phyloP scores from a whole-genome alignment of 2,113 vertebrate species.

The Gracilinanus agilis region DNA sequence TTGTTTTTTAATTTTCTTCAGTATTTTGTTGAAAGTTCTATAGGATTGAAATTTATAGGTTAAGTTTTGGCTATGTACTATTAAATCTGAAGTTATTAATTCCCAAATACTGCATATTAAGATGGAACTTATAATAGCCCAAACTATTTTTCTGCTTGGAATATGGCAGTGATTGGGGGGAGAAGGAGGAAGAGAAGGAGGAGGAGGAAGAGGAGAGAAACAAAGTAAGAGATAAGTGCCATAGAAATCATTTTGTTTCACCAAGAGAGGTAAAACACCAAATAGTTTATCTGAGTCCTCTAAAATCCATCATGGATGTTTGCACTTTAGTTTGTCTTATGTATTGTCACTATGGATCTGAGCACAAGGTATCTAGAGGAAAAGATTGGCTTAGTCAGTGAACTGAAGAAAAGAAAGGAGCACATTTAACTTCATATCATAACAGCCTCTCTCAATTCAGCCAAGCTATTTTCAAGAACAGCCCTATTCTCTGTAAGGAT shows the following conservation, averaged over 20 bases:
- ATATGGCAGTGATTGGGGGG: neutral
- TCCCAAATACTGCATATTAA: neutral
- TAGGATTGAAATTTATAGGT: slow-evolving; percentile 22
- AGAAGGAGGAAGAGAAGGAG: neutral
- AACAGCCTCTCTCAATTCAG: neutral
- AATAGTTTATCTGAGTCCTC: slow-evolving; percentile 13
- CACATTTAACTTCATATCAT: slow-evolving; percentile 27
- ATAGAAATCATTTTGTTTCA: slow-evolving; percentile 51
- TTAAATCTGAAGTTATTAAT: slow-evolving; percentile 12
- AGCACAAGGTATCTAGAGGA: slow-evolving; percentile 4
- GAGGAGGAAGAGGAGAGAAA: neutral
- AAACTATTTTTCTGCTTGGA: neutral
- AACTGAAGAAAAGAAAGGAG: neutral
- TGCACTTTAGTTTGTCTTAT: slow-evolving; percentile 24
- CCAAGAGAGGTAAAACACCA: neutral
- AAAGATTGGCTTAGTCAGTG: slow-evolving; percentile 5
- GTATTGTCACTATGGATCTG: neutral
- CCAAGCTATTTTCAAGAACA: slow-evolving; percentile 44
- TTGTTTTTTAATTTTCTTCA: neutral
- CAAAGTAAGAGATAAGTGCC: neutral
- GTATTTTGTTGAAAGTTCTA: neutral
- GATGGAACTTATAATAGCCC: neutral
- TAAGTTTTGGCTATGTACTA: neutral
- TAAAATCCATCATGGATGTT: slow-evolving; percentile 42
- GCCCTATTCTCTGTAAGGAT: neutral